Conservation (phyloP, 2,888 invertebrate species). For the Aromia moschata region DNA sequence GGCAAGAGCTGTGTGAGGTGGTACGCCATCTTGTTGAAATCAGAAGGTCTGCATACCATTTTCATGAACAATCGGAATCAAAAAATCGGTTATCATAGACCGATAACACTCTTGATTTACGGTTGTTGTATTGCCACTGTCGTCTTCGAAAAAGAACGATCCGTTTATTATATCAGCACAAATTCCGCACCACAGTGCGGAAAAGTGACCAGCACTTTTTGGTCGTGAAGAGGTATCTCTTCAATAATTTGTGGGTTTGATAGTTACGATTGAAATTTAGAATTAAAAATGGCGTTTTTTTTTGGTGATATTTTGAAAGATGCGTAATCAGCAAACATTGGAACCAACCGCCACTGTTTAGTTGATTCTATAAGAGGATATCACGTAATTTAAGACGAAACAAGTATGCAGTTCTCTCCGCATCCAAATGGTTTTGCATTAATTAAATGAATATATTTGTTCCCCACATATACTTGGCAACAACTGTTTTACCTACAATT, state of each 20-base stretch:
- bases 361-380: too few species aligned
- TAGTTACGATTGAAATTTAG: too few species aligned
- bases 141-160: background rate
- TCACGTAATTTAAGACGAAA: too few species aligned
- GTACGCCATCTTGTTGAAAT: background rate
- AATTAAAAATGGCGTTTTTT: too few species aligned
- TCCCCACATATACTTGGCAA: background rate
- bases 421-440: background rate
- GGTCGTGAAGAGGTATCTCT: background rate
- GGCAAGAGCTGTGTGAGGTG: background rate
- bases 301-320: too few species aligned
- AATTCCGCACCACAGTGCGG: background rate
- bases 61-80: too few species aligned
- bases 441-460: slow-evolving; percentile 10
- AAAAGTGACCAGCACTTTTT: background rate
- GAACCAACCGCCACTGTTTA: too few species aligned
- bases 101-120: background rate
- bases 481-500: slow-evolving; percentile 7
- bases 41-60: background rate
- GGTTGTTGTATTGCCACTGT: background rate
- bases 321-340: too few species aligned
- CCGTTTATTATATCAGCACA: too few species aligned
- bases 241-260: background rate
- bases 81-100: background rate
- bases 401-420: too few species aligned